These are phyloP conservation scores for Eidolon dupreanum DNA, from an alignment of 2,797 vertebrate genomes.

Conservation along the genomic window DNA sequence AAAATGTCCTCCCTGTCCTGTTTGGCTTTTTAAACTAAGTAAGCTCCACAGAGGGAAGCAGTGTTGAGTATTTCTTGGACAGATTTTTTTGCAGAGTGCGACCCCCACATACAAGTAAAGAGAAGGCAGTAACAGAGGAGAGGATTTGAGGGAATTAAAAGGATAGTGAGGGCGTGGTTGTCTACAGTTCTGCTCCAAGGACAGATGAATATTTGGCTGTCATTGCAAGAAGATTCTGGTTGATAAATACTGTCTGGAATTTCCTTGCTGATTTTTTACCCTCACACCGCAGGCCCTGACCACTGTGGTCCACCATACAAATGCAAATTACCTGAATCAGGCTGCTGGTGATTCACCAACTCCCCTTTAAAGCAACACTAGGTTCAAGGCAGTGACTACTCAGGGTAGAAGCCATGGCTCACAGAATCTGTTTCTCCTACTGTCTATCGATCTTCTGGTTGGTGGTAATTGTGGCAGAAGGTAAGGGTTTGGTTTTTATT, in stretches of 20 bases:
- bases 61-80: background rate
- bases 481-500: conserved; percentile 69
- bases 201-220: background rate
- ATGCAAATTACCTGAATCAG: conserved; percentile 51
- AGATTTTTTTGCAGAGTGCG: background rate
- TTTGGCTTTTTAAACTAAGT: background rate
- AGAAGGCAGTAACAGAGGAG: background rate
- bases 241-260: conserved; percentile 64
- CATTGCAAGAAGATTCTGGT: background rate
- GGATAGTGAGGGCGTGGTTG: background rate
- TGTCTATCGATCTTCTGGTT: conserved; percentile 59
- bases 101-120: background rate
- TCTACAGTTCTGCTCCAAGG: background rate
- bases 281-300: conserved; percentile 13
- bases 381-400: background rate
- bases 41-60: background rate
- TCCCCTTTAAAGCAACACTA: conserved; percentile 60
- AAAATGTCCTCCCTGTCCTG: background rate
- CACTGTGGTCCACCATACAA: conserved; percentile 48
- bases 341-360: conserved; percentile 59
- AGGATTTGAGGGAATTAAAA: background rate
- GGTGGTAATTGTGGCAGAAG: conserved; percentile 54
- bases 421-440: background rate
- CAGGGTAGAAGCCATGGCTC: conserved; percentile 65
- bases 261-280: conserved; percentile 33